A percentile compares a stretch with the other conserved stretches of the same genome.
These are phyloP conservation scores for Dolichoris vasculosae DNA, from an alignment of 1,140 invertebrate genomes.

Conservation along the genomic window DNA sequence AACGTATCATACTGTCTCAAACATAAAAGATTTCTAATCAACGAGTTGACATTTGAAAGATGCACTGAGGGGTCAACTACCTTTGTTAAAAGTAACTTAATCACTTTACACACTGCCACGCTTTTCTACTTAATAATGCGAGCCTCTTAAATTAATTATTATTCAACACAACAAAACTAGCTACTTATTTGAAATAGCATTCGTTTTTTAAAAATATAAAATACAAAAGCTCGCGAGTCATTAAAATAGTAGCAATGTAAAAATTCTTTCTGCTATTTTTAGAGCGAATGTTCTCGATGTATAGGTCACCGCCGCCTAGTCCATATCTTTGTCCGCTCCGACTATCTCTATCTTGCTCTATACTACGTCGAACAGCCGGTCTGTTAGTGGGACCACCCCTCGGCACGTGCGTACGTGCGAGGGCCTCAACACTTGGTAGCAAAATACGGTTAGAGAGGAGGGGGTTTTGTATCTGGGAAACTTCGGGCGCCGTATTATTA, in stretches of 20 bases:
- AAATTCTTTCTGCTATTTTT: not conserved
- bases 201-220: not conserved
- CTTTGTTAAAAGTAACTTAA: too few relatives aligned
- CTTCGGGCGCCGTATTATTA: slow-evolving; percentile 28
- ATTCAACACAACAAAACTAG: too few relatives aligned
- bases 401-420: slow-evolving; percentile 50
- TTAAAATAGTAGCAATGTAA: not conserved
- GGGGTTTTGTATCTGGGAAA: not conserved
- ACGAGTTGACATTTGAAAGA: too few relatives aligned
- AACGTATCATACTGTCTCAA: too few relatives aligned
- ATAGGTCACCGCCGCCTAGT: not conserved
- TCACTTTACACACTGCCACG: too few relatives aligned
- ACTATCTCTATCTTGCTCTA: slow-evolving; percentile 4
- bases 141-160: too few relatives aligned
- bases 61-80: too few relatives aligned
- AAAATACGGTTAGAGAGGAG: not conserved
- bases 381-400: slow-evolving; percentile 45
- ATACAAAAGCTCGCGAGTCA: not conserved
- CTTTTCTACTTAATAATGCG: too few relatives aligned
- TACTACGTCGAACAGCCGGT: slow-evolving; percentile 12
- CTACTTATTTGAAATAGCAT: too few relatives aligned
- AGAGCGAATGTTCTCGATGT: not conserved
- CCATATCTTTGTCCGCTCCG: not conserved
- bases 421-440: slow-evolving; percentile 23
- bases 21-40: too few relatives aligned